Evolutionary conservation across 1,140 invertebrate species (phyloP).

Genomic region (Ganaspis sp.): DNA sequence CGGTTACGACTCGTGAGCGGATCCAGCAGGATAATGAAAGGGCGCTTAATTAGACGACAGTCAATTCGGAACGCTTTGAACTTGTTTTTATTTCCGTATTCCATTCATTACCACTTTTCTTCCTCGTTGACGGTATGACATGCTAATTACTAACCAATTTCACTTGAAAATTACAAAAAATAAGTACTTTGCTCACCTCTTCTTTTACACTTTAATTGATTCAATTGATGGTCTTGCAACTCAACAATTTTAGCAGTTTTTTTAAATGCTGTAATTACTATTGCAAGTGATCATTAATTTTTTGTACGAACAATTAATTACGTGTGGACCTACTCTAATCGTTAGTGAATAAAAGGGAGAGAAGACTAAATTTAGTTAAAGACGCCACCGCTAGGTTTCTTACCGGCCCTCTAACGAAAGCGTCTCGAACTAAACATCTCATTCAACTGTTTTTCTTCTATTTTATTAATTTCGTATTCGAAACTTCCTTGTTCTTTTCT

Average conservation of each 20-base stretch:
- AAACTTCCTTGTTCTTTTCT: too few relatives aligned
- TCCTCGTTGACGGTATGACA: not conserved
- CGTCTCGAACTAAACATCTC: not conserved
- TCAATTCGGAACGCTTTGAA: not conserved
- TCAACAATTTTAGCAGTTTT: too few relatives aligned
- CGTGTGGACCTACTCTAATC: too few relatives aligned
- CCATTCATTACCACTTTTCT: not conserved
- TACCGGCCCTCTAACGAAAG: not conserved
- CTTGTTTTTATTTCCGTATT: not conserved
- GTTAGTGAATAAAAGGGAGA: too few relatives aligned
- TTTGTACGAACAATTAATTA: too few relatives aligned
- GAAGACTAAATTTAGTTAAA: too few relatives aligned
- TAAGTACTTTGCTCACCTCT: not conserved
- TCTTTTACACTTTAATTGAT: not conserved
- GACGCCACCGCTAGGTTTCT: too few relatives aligned
- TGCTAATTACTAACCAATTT: not conserved
- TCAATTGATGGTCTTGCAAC: too few relatives aligned
- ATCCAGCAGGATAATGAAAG: not conserved
- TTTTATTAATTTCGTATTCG: too few relatives aligned
- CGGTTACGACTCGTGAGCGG: not conserved
- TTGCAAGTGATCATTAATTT: too few relatives aligned
- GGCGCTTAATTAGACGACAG: conserved; percentile 13
- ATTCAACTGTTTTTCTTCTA: too few relatives aligned
- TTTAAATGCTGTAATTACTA: too few relatives aligned
- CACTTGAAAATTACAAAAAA: not conserved